Evolutionary conservation across 92 coral and sea anemone genomes (phyloP), one percentile per base, ranked within the genome.

Genomic region (Heteractis magnifica): DNA sequence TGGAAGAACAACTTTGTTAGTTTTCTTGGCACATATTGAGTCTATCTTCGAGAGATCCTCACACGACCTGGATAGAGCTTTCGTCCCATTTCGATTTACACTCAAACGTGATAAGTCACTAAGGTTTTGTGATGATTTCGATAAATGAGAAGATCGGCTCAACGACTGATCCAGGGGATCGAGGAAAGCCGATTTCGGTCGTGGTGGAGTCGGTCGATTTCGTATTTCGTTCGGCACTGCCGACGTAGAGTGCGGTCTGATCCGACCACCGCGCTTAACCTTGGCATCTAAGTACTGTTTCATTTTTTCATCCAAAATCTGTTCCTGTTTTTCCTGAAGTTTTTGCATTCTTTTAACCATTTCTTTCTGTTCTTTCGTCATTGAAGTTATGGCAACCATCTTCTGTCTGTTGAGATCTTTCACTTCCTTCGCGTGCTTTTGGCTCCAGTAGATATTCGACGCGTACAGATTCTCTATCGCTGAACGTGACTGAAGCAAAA

Each of bases 401-500:
- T 89, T 87, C 44, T 87, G 91, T 34, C 94, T 34, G 34, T 91
- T 92, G 10, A 95, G 84, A 75, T 95, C 95, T 76, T 87, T 86
- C 23, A 95, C 84, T 52, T 94, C 92, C 72, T 94, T 95, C 14
- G 93, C 90, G 83, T 95, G 96, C 77, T 89, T 88, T 53, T 95
- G 98, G 50, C 98, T 91, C 85, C 93, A 89, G 86, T 94, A 95
- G 55, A 95, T 91, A 81, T 95, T 95, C 11, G 98, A 95, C 9
- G 98, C 98, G 88, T 95, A 95, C 68, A 95, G 75, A 44, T 83
- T 95, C 71, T 89, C 98, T 60, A 95, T 88, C 14, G 92, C 98
- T 49, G 98, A 94, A 50, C 95, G 92, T 16, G 98, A 95, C 80
- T 95, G 98, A 64, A 95, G 85, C 2, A 95, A 88, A 64, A 94